Conservation (phyloP, 2,113 vertebrate species). For the Narcine bancroftii region DNA sequence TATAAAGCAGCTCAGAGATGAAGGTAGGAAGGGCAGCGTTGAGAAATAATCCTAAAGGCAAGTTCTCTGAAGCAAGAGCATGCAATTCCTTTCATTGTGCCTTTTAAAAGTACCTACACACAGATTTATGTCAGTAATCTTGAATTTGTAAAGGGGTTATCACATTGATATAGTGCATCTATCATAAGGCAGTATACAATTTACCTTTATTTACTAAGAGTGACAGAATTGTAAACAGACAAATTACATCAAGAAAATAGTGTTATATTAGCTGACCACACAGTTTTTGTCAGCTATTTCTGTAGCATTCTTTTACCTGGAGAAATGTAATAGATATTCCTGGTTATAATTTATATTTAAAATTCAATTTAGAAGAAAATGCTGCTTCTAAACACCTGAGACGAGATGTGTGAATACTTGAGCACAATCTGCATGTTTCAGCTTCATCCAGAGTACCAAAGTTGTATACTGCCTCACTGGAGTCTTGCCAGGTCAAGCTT, state of each 20-base stretch:
- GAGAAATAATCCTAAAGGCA: not conserved
- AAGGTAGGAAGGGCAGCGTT: no score
- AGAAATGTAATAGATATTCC: not conserved
- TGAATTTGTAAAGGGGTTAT: not conserved
- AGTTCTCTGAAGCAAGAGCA: not conserved
- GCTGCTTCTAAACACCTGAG: not conserved
- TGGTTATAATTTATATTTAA: slow-evolving; percentile 21
- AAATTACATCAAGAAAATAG: not conserved
- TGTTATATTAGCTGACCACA: not conserved
- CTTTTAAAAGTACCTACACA: not conserved
- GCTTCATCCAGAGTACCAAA: not conserved
- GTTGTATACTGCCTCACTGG: not conserved
- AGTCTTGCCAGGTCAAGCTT: slow-evolving; percentile 12
- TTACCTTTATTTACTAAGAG: not conserved
- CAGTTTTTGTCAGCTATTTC: not conserved
- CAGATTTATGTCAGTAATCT: not conserved
- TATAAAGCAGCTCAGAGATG: no score
- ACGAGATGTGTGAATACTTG: not conserved
- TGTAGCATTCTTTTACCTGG: not conserved
- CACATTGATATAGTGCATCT: not conserved
- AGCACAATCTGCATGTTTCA: not conserved
- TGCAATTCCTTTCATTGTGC: not conserved
- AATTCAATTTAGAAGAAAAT: not conserved
- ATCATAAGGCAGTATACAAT: not conserved
- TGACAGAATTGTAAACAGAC: not conserved